Evolutionary conservation across 2,888 invertebrate genomes (phyloP), one percentile per base, ranked within the genome.

Genomic region (Ferrisia virgata): DNA sequence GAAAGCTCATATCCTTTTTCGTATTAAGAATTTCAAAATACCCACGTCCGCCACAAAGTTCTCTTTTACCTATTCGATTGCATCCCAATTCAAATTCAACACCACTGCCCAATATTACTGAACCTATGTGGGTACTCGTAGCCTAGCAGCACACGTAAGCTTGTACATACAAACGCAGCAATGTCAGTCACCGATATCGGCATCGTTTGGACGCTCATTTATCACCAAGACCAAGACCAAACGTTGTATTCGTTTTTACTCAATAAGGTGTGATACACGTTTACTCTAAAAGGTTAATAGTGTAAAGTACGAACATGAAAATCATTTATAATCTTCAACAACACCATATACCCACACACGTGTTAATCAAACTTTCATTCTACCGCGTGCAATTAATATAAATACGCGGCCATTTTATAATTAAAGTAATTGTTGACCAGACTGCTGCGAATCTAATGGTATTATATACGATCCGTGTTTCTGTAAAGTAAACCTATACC

Each of bases 281-380:
- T 76, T 36, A 36, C 72, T 76, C 28, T 76, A 76, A 76, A 76
- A 76, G 72, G 72, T 76, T 36, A 76, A 76, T 76, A 76, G 36
- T 36, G 72, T 76, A 76, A 33, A 28, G 33, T 36, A 28, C 28
- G 18, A 76, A 76, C 72, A 28, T 36, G 72, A 76, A 69, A 76
- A 76, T 76, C 33, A 76, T 76, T 76, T 76, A 76, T 76, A 76
- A 76, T 76, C 72, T 76, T 76, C 64, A 64, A 64, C 64, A 64
- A 64, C 64, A 11, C 28, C 11, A 64, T 64, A 64, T 64, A 64
- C 64, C 64, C 64, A 64, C 64, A 64, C 64, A 64, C 64, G 64
- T 64, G 64, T 64, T 64, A 64, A 64, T 64, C 64, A 64, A 64
- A 64, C 64, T 64, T 28, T 25, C 64, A 28, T 64, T 64, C 64